phyloP scores from a whole-genome alignment of 2,888 invertebrate genomes.

The Cephus pygmeus region DNA sequence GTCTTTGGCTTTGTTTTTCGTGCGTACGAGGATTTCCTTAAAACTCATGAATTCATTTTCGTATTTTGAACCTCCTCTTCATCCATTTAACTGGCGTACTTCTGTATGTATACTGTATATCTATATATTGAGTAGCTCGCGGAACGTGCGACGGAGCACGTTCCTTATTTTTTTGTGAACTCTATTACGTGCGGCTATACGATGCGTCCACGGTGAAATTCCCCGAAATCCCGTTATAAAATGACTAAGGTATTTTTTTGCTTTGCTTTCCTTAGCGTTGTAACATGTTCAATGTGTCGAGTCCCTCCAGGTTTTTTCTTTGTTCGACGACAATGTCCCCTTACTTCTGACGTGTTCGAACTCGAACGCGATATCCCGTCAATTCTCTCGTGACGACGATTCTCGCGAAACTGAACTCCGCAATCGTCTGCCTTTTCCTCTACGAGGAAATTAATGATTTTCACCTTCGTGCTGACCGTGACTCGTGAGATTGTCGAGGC shows the following conservation, averaged over 20 bases:
- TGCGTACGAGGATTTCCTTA: background rate
- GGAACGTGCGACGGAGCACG: background rate
- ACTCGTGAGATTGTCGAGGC: slow-evolving; percentile 8
- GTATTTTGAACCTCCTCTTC: background rate
- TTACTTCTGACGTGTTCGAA: background rate
- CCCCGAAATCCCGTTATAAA: background rate
- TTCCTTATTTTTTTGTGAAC: background rate
- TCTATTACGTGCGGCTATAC: background rate
- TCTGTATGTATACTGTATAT: background rate
- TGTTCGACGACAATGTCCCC: background rate
- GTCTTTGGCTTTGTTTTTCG: background rate
- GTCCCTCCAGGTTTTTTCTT: background rate
- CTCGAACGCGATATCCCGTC: background rate
- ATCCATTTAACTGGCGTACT: background rate
- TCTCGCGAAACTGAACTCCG: background rate
- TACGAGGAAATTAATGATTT: slow-evolving; percentile 1
- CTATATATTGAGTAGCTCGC: background rate
- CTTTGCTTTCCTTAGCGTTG: background rate
- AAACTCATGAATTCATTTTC: background rate
- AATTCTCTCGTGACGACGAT: background rate
- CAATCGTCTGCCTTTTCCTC: background rate
- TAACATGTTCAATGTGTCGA: background rate
- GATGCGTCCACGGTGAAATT: background rate
- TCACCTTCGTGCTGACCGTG: slow-evolving; percentile 10
- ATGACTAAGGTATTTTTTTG: background rate